phyloP scores from a whole-genome alignment of 1,140 invertebrate genomes.

The Ectropis grisescens region DNA sequence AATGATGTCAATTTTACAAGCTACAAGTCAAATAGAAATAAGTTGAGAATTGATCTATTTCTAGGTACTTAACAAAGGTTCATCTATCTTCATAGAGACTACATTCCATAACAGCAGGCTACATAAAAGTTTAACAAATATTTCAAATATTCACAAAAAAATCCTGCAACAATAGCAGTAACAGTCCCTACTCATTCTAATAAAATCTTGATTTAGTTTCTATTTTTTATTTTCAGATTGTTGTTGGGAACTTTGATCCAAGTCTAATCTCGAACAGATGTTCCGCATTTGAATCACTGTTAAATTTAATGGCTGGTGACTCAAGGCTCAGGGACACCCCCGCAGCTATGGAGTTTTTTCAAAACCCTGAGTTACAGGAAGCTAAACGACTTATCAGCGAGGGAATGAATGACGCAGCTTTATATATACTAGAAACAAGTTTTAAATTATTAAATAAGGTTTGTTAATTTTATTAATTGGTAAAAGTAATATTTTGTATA shows the following conservation, averaged over 20 bases:
- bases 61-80: too few relatives aligned
- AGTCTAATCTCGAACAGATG: constrained; percentile 79
- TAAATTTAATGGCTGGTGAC: constrained; percentile 73
- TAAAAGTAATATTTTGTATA: background rate
- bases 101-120: too few relatives aligned
- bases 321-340: constrained; percentile 72
- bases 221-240: constrained; percentile 45
- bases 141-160: too few relatives aligned
- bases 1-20: too few relatives aligned
- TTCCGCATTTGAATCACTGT: constrained; percentile 78
- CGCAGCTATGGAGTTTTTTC: constrained; percentile 77
- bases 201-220: too few relatives aligned
- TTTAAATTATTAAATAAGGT: constrained; percentile 81
- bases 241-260: constrained; percentile 83
- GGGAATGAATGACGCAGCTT: constrained; percentile 75
- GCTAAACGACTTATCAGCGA: constrained; percentile 73
- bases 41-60: too few relatives aligned
- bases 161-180: too few relatives aligned
- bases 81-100: too few relatives aligned
- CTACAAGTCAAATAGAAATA: too few relatives aligned
- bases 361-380: constrained; percentile 74
- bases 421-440: constrained; percentile 77
- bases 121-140: too few relatives aligned
- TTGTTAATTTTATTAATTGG: constrained; percentile 7
- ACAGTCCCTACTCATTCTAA: too few relatives aligned